Evolutionary conservation across 2,797 vertebrate species (phyloP), one percentile per base, ranked within the genome.

Genomic region (Mastacembelus armatus): DNA sequence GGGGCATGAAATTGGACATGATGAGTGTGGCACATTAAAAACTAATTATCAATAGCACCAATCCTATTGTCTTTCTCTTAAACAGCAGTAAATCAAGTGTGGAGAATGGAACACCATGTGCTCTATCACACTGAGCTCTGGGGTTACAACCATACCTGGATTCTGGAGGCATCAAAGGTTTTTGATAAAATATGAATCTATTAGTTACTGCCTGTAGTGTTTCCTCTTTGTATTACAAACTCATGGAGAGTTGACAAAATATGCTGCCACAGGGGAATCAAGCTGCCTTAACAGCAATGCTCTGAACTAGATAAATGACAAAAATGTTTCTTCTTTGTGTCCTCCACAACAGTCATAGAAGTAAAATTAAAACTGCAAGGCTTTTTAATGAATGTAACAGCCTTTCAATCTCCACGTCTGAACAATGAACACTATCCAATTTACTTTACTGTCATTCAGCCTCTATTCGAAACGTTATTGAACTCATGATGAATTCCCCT

Each of bases 21-120:
- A 94, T 92, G 90, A 92, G 88, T 92, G 88, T 84, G 89, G 89
- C 83, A 88, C 91, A 93, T 94, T 93, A 94, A 92, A 92, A 91
- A 88, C 84, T 87, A 91, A 93, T 92, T 89, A 92, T 89, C 90
- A 90, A 89, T 91, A 87, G 81, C 85, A 86, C 81, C 73, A 59
- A 85, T 87, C 78, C 85, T 82, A 88, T 89, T 89, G 90, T 89
- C 86, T 91, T 87, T 86, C 84, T 82, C 84, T 86, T 82, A 81
- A 84, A 87, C 29, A 45, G 84, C 78, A 49, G 52, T 84, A 83
- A 87, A 88, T 91, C 84, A 89, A 84, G 88, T 79, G 87, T 88
- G 85, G 80, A 87, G 85, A 88, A 86, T 81, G 71, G 71, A 84
- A 75, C 80, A 52, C 72, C 40, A 16, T 56, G 79, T 75, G 75